These are phyloP conservation scores for Diacarnus erythraeanus DNA, from an alignment of 37 sponge, comb jelly and placozoan genomes.

Conservation along the genomic window DNA sequence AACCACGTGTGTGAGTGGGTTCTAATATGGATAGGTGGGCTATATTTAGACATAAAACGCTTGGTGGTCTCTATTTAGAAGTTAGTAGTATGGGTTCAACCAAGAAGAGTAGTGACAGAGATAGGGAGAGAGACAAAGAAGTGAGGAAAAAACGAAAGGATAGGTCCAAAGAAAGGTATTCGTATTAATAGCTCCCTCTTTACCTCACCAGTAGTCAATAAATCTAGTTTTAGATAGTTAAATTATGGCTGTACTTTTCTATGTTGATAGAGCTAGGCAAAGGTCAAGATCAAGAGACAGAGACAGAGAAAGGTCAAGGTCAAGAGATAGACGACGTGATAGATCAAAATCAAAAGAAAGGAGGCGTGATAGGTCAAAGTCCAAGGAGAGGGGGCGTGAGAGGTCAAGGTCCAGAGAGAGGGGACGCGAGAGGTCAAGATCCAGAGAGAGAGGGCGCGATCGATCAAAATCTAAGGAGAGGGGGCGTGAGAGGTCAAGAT, in stretches of 20 bases:
- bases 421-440: constrained; percentile 3
- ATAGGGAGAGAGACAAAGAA: constrained; percentile 4
- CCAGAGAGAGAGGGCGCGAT: constrained; percentile 19
- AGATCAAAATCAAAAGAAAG: constrained; percentile 11
- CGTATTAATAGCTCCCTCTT: neutral
- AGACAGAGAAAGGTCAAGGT: constrained; percentile 2
- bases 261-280: constrained; percentile 2
- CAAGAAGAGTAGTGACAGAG: constrained; percentile 15
- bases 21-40: too few species aligned
- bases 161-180: constrained; percentile 18
- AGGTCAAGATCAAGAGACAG: constrained; percentile 21
- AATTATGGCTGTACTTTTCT: too few species aligned
- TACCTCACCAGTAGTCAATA: neutral
- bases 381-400: constrained; percentile 12
- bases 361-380: constrained; percentile 7
- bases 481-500: constrained; percentile 5
- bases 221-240: too few species aligned
- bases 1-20: too few species aligned
- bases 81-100: constrained; percentile 9
- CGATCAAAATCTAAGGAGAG: constrained; percentile 21
- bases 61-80: too few species aligned
- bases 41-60: neutral
- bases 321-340: constrained; percentile 11
- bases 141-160: constrained; percentile 2
- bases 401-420: constrained; percentile 18